These are phyloP conservation scores for Odocoileus virginianus DNA, from an alignment of 2,113 vertebrate genomes.

Conservation along the genomic window DNA sequence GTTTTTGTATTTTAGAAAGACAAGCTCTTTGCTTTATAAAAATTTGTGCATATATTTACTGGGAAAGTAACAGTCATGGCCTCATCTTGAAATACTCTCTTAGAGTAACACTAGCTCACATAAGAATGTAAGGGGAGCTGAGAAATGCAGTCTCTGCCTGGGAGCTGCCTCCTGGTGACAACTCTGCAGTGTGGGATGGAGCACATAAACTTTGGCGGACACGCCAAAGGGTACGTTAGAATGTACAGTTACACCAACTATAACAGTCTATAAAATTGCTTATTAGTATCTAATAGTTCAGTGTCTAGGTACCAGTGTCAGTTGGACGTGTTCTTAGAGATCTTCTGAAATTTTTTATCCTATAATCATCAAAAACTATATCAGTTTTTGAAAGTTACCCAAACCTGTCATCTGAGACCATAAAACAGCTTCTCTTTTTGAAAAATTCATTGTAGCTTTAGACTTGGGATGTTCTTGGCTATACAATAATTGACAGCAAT, in stretches of 20 bases:
- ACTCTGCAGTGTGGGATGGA: not conserved
- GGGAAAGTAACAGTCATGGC: not conserved
- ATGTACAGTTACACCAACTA: not conserved
- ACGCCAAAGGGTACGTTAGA: not conserved
- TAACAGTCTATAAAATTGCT: not conserved
- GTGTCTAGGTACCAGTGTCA: not conserved
- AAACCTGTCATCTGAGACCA: not conserved
- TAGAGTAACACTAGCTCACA: not conserved
- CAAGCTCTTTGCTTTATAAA: not conserved
- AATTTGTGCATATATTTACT: not conserved
- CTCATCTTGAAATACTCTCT: not conserved
- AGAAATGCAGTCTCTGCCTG: not conserved
- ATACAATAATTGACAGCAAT: not conserved
- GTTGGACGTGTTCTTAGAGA: not conserved
- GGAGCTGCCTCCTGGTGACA: not conserved
- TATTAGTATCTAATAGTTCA: not conserved
- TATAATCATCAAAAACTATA: not conserved
- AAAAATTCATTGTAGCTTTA: conserved; percentile 13
- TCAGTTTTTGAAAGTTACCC: not conserved
- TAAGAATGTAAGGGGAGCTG: not conserved
- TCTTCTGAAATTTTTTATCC: not conserved
- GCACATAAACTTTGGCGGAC: not conserved
- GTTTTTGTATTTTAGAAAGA: not conserved
- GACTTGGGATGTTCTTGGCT: not conserved
- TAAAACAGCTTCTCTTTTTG: not conserved